phyloP scores from a whole-genome alignment of 2,888 invertebrate genomes.

The Exocentrus adspersus region DNA sequence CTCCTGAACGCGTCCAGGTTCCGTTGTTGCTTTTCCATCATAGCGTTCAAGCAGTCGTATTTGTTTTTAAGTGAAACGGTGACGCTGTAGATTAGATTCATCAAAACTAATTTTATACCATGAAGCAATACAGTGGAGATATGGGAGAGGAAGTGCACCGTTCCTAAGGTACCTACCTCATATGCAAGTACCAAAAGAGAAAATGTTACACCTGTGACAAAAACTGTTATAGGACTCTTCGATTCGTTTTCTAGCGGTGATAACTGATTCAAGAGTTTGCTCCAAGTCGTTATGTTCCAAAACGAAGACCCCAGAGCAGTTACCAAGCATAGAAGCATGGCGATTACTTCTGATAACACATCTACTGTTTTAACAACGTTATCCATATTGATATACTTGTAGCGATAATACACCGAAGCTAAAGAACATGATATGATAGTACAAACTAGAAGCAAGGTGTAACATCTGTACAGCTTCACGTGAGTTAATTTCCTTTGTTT shows the following conservation, averaged over 20 bases:
- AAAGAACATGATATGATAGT: not conserved
- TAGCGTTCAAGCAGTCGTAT: not conserved
- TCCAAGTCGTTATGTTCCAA: slow-evolving; percentile 6
- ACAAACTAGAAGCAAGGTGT: not conserved
- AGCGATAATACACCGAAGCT: not conserved
- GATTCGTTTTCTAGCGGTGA: not conserved
- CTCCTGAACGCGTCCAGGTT: not conserved
- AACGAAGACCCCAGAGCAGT: slow-evolving; percentile 1
- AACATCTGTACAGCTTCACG: slow-evolving; percentile 2
- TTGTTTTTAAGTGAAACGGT: not conserved
- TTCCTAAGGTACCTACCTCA: not conserved
- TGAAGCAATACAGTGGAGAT: not conserved
- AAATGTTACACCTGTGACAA: not conserved
- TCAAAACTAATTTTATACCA: not conserved
- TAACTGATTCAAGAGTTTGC: not conserved
- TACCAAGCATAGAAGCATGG: not conserved
- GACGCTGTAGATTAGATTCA: not conserved
- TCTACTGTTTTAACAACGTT: not conserved
- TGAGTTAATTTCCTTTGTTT: not conserved
- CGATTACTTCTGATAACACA: not conserved
- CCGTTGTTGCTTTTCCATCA: not conserved
- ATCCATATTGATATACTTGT: no score
- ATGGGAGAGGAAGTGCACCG: not conserved
- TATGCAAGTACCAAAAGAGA: not conserved
- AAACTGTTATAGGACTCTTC: not conserved